Evolutionary conservation across 2,888 invertebrate genomes (phyloP).

Genomic region (Leptothorax acervorum): DNA sequence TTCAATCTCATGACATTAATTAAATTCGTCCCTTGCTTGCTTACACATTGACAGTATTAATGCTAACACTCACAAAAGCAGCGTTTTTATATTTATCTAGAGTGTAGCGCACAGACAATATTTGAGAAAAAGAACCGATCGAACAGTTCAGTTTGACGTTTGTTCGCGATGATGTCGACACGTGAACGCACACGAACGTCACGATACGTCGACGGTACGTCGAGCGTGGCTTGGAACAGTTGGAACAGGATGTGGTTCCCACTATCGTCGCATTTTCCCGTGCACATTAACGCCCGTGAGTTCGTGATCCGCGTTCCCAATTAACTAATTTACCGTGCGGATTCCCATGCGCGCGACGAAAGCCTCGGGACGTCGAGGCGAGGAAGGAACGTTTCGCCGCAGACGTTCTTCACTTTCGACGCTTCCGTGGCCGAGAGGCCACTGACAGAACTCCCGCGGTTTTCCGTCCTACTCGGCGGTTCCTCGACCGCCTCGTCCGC

Average conservation of each 20-base stretch:
- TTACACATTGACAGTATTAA: too few relatives aligned
- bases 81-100: too few relatives aligned
- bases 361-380: slow-evolving; percentile 9
- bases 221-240: not conserved
- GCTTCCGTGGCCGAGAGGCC: slow-evolving; percentile 80
- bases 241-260: not conserved
- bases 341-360: not conserved
- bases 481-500: slow-evolving; percentile 58
- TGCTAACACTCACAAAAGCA: too few relatives aligned
- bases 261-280: not conserved
- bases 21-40: too few relatives aligned
- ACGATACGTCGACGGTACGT: slow-evolving; percentile 1
- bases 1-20: too few relatives aligned
- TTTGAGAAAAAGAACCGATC: slow-evolving; percentile 10
- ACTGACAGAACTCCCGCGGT: slow-evolving; percentile 80
- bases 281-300: not conserved
- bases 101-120: too few relatives aligned
- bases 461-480: slow-evolving; percentile 67
- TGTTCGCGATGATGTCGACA: not conserved
- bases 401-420: slow-evolving; percentile 59
- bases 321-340: slow-evolving; percentile 43
- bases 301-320: not conserved
- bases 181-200: slow-evolving; percentile 34
- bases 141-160: slow-evolving; percentile 23
- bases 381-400: slow-evolving; percentile 21